A percentile compares a stretch with the other conserved stretches of the same genome.
Conservation (phyloP, 2,888 invertebrate species). For the Troides aeacus region DNA sequence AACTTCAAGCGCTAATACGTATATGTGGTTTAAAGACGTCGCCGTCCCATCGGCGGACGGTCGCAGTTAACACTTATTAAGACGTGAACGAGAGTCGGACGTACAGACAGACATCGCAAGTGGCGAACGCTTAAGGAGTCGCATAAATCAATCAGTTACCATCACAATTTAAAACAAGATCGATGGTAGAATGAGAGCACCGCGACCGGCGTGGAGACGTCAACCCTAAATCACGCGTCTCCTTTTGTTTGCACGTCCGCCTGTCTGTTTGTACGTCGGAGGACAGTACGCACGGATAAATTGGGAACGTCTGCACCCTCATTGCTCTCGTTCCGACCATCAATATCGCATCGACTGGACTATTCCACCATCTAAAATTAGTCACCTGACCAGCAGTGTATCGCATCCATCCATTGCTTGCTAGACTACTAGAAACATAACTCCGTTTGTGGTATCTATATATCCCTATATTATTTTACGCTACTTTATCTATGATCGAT, state of each 20-base stretch:
- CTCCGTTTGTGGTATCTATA: no score
- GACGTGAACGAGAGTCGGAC: conserved; percentile 13
- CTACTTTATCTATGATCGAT: no score
- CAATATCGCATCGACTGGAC: conserved; percentile 23
- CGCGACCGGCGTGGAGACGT: conserved; percentile 34
- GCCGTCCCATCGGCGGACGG: no score
- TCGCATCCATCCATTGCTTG: no score
- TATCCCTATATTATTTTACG: no score
- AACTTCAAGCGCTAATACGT: no score
- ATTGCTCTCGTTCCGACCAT: conserved; percentile 26
- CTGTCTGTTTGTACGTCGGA: conserved; percentile 31
- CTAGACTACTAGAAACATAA: no score
- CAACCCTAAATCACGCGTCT: conserved; percentile 62
- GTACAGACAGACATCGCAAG: neutral
- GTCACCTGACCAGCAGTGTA: neutral
- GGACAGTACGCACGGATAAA: conserved; percentile 31
- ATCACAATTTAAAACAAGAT: conserved; percentile 66
- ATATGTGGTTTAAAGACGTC: no score
- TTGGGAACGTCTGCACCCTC: conserved; percentile 31
- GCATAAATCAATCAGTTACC: conserved; percentile 64
- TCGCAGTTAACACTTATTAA: conserved; percentile 16
- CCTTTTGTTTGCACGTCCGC: conserved; percentile 37
- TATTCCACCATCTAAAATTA: neutral
- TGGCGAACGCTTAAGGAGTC: conserved; percentile 11
- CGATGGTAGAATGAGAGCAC: conserved; percentile 52